Evolutionary conservation across 2,797 vertebrate species (phyloP), one percentile per base, ranked within the genome.

Genomic region (Chrysocyon brachyurus): DNA sequence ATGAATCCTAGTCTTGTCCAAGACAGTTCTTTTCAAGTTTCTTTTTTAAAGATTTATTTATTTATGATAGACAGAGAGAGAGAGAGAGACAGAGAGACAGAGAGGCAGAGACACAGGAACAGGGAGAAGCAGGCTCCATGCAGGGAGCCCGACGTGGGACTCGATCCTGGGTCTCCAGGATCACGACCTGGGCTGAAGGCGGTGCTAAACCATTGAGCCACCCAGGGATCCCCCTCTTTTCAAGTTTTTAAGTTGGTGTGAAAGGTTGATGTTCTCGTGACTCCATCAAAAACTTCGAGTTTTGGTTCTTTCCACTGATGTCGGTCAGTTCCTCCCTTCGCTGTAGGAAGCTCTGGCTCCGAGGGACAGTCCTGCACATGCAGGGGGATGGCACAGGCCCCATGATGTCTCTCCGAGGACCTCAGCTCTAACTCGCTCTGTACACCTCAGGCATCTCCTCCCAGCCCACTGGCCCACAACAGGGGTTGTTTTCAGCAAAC

Each of bases 301-400:
- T 85, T 57, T 26, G 83, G 57, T 83, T 5, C 79, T 84, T 79
- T 19, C 56, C 52, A 49, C 26, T 28, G 0, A n/a, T 22, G 14
- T 66, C n/a, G 5, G 0, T 14, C 56, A 31, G 36, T 36, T 21
- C 84, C 7, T n/a, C 19, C 17, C 28, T 70, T 33, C 26, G 64
- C 17, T 11, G 2, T 22, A 11, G 33, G 33, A 54, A 40, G 28
- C 3, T 87, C 21, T 49, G 36, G 46, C 61, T 6, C 31, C 31
- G 81, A 49, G 36, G 17, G 5, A 31, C 2, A 19, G 9, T 36
- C 16, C 0, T 7, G 15, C 3, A 10, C 0, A 1, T 4, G 22
- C 11, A 31, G 40, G 24, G 33, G 14, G 33, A 72, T 4, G 68
- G 28, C 36, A 59, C 14, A 28, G 46, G 24, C 7, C 6, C 4